Evolutionary conservation across 2,797 vertebrate species (phyloP).

Genomic region (Pseudopleuronectes americanus): DNA sequence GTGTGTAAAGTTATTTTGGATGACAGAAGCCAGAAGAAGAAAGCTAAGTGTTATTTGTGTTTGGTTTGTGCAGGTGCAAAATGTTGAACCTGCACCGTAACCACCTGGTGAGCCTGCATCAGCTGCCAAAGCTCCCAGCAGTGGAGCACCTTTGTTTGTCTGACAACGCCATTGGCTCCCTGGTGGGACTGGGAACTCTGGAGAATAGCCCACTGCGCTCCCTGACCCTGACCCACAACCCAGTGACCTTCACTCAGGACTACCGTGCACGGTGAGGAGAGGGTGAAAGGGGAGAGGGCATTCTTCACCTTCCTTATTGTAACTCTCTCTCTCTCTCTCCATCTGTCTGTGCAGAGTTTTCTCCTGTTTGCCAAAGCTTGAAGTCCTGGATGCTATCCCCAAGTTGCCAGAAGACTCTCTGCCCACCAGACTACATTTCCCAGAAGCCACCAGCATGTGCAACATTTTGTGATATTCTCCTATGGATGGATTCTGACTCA

Average conservation of each 20-base stretch:
- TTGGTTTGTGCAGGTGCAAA: conserved; percentile 86
- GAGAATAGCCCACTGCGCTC: conserved; percentile 85
- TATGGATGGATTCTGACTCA: background rate
- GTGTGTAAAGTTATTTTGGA: background rate
- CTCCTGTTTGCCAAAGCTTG: conserved; percentile 94
- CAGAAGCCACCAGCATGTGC: conserved; percentile 84
- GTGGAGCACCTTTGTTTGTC: conserved; percentile 92
- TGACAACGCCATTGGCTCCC: conserved; percentile 89
- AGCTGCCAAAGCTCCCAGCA: conserved; percentile 93
- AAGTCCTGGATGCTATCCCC: conserved; percentile 91
- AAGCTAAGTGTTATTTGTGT: conserved; percentile 27
- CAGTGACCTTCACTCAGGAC: conserved; percentile 91
- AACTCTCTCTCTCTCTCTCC: conserved; percentile 21
- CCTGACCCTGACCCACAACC: conserved; percentile 89
- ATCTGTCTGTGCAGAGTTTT: conserved; percentile 86
- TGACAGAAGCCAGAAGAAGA: background rate
- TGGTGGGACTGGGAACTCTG: conserved; percentile 87
- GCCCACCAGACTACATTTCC: conserved; percentile 66
- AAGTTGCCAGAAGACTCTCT: conserved; percentile 90
- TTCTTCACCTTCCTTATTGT: background rate
- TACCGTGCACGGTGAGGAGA: conserved; percentile 88
- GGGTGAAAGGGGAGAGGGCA: background rate
- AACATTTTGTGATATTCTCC: conserved; percentile 83
- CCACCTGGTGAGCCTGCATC: conserved; percentile 89
- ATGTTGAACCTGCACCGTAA: conserved; percentile 93